Evolutionary conservation across 1,140 invertebrate species (phyloP).

Genomic region (Hermatobates lingyangjiaoensis): DNA sequence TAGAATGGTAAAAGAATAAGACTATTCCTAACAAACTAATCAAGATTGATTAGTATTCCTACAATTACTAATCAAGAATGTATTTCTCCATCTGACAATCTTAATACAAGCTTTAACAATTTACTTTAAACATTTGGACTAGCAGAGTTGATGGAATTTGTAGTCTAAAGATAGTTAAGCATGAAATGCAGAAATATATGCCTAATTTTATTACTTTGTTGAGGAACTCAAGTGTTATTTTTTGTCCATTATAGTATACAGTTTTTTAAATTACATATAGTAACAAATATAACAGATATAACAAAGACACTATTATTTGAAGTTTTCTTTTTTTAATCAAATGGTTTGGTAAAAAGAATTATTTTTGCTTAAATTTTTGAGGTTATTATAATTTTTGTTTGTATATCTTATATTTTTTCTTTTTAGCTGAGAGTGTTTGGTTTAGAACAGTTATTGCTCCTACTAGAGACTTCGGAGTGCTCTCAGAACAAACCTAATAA

Average conservation of each 20-base stretch:
- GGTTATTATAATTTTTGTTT: not conserved
- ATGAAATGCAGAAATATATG: not conserved
- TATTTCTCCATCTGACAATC: not conserved
- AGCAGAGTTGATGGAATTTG: not conserved
- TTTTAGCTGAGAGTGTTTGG: slow-evolving; percentile 28
- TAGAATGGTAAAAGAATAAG: too few species aligned
- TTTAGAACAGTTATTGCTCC: slow-evolving; percentile 27
- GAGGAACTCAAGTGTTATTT: not conserved
- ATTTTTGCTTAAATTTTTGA: not conserved
- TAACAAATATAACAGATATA: not conserved
- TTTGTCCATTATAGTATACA: not conserved
- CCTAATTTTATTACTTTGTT: not conserved
- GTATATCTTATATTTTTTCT: slow-evolving; percentile 1
- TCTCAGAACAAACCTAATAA: slow-evolving; percentile 16
- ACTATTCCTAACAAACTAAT: not conserved
- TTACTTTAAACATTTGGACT: not conserved
- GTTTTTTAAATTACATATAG: not conserved
- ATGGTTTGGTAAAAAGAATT: not conserved
- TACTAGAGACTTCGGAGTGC: slow-evolving; percentile 25
- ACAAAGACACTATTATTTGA: not conserved
- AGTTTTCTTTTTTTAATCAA: not conserved
- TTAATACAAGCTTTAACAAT: not conserved
- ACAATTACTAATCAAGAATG: not conserved
- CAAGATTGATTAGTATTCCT: not conserved
- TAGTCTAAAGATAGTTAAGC: not conserved